phyloP scores from a whole-genome alignment of 2,888 invertebrate genomes.

The Ligdia adustata region DNA sequence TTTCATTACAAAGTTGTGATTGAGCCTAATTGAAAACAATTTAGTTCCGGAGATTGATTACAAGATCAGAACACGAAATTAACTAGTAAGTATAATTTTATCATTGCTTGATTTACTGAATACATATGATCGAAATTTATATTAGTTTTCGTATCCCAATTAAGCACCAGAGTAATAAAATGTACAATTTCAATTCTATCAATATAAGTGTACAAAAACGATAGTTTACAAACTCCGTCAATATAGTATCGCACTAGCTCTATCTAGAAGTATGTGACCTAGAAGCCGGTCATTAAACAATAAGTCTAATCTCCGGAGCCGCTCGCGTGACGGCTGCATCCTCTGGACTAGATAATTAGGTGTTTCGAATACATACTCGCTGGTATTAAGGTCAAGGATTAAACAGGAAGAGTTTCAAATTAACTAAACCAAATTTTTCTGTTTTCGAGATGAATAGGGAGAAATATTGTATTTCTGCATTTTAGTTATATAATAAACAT shows the following conservation, averaged over 20 bases:
- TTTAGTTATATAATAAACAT: too few species aligned
- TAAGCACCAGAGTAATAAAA: too few species aligned
- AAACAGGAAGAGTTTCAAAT: neutral
- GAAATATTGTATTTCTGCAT: too few species aligned
- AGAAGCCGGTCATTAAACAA: slow-evolving; percentile 48
- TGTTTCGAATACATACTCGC: slow-evolving; percentile 25
- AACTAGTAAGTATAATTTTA: slow-evolving; percentile 37
- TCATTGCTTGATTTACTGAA: slow-evolving; percentile 40
- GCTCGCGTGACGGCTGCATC: slow-evolving; percentile 45
- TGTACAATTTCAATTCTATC: too few species aligned
- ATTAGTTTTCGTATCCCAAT: neutral
- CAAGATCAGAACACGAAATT: slow-evolving; percentile 9
- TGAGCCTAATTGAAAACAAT: slow-evolving; percentile 30
- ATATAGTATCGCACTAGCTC: too few species aligned
- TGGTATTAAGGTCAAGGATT: slow-evolving; percentile 25
- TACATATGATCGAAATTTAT: too few species aligned
- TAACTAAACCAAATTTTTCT: too few species aligned
- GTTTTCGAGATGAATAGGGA: too few species aligned
- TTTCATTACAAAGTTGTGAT: slow-evolving; percentile 31
- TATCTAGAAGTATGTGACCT: slow-evolving; percentile 47
- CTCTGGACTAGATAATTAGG: slow-evolving; percentile 39
- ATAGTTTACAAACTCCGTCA: too few species aligned
- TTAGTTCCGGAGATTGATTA: slow-evolving; percentile 24
- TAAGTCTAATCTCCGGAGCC: slow-evolving; percentile 47
- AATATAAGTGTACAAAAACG: too few species aligned